These are phyloP conservation scores for Tetramorium simillimum DNA, from an alignment of 1,140 invertebrate species.

Conservation along the genomic window DNA sequence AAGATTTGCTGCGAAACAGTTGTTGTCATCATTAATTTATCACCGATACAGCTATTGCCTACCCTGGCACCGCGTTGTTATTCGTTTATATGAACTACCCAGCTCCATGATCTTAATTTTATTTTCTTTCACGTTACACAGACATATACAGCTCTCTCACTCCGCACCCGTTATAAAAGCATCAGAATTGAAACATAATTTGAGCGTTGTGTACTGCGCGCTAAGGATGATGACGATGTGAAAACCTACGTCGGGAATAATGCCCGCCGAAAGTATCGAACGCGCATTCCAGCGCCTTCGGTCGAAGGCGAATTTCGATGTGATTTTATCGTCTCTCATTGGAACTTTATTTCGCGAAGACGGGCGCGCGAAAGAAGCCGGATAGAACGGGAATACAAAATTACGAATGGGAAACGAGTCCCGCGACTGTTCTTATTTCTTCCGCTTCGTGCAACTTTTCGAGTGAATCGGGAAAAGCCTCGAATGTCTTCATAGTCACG, in stretches of 20 bases:
- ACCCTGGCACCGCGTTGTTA: background rate
- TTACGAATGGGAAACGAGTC: constrained; percentile 66
- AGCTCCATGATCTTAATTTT: background rate
- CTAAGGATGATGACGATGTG: background rate
- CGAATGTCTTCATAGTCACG: constrained; percentile 25
- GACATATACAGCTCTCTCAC: background rate
- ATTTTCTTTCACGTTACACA: constrained; percentile 3
- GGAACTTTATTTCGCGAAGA: constrained; percentile 64
- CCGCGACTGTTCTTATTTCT: constrained; percentile 56
- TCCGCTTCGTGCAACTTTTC: constrained; percentile 47
- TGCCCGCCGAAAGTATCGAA: constrained; percentile 24
- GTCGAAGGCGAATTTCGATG: constrained; percentile 40
- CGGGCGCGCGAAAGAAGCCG: background rate
- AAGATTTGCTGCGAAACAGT: constrained; percentile 14
- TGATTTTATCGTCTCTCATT: constrained; percentile 69
- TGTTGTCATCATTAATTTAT: constrained; percentile 51
- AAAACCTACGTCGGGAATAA: background rate
- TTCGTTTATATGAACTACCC: background rate
- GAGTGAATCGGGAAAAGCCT: constrained; percentile 25
- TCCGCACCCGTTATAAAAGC: background rate
- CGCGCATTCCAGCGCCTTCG: background rate
- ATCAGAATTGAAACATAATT: constrained; percentile 33
- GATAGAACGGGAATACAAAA: constrained; percentile 65
- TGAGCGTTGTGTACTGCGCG: background rate
- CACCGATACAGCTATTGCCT: background rate